Base-by-base conservation (phyloP, 2,797 vertebrate genomes). In the Cirrhinus mrigala region DNA sequence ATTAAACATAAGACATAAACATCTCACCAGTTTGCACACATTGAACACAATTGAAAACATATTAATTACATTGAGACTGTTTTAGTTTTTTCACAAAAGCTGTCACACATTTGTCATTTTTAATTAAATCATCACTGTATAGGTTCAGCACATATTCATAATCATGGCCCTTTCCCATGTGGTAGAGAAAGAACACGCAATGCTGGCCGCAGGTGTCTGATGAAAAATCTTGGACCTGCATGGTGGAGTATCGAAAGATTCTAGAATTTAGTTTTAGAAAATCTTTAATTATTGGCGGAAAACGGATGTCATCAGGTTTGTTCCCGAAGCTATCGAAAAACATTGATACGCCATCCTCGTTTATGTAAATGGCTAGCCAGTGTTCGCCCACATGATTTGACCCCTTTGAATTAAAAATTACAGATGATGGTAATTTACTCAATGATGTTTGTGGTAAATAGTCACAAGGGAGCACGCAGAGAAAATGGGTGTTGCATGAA, bases 301-400 rank as follows among this genome's bases (percentile, higher is more conserved):
- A 78, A 12, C 50, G 3, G 0, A 18, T 0, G 11, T 22, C 7
- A 1, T 78, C n/a, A 2, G 33, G 62, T 3, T 27, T 66, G 10
- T 83, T 83, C 12, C 82, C 48, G 1, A 74, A 83, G 4, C 52
- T 74, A 5, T 83, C 15, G 0, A 73, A 73, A 15, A 73, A 50
- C 6, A 8, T 44, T 9, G 40, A 48, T 12, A 48, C 14, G 4
- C 14, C n/a, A 2, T 70, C 68, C 4, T 37, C 12, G 0, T 24
- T 73, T 73, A 50, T 24, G 44, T 48, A 50, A 7, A 50, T 27
- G 2, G 70, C 6, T 1, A 73, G 3, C 44, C 70, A 50, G 3
- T 73, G 40, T 24, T 73, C 1, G 1, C 70, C 22, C 1, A 44
- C 22, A 1, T 48, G 20, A 1, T n/a, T 12, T 3, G 40, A n/a